These are phyloP conservation scores for Tetragnatha montana DNA, from an alignment of 2,888 invertebrate genomes.

Conservation along the genomic window DNA sequence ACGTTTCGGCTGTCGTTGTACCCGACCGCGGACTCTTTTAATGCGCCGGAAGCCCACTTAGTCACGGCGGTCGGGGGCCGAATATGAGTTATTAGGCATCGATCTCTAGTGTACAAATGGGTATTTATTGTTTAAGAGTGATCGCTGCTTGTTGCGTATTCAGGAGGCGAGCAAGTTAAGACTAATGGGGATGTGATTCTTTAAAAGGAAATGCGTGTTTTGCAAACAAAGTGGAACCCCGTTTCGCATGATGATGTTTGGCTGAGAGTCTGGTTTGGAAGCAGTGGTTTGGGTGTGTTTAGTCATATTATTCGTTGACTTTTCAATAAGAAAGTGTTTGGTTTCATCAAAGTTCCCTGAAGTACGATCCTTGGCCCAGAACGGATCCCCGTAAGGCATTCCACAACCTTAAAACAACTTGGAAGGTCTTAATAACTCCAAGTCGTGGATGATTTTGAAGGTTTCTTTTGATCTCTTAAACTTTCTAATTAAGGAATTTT, in stretches of 20 bases:
- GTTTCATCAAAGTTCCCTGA: too few species aligned
- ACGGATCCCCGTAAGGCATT: too few species aligned
- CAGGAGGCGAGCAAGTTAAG: not conserved
- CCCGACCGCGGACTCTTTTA: slow-evolving; percentile 24
- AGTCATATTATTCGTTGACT: too few species aligned
- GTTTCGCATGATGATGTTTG: not conserved
- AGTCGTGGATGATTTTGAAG: too few species aligned
- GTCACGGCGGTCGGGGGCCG: not conserved
- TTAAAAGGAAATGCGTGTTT: not conserved
- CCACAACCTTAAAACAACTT: too few species aligned
- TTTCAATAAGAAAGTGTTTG: too few species aligned
- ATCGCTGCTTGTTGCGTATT: slow-evolving; percentile 20
- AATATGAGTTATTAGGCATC: slow-evolving; percentile 40
- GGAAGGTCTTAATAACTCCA: too few species aligned
- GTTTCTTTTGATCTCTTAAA: too few species aligned
- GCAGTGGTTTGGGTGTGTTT: too few species aligned
- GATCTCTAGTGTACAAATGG: slow-evolving; percentile 26
- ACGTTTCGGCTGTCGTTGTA: slow-evolving; percentile 27
- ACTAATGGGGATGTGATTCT: not conserved
- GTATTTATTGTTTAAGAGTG: slow-evolving; percentile 15
- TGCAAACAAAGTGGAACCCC: not conserved
- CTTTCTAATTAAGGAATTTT: too few species aligned
- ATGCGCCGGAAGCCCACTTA: slow-evolving; percentile 51
- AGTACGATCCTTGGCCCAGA: too few species aligned
- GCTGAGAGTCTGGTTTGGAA: too few species aligned